Evolutionary conservation across 2,113 vertebrate species (phyloP), one percentile per base, ranked within the genome.

Genomic region (Abramis brama): DNA sequence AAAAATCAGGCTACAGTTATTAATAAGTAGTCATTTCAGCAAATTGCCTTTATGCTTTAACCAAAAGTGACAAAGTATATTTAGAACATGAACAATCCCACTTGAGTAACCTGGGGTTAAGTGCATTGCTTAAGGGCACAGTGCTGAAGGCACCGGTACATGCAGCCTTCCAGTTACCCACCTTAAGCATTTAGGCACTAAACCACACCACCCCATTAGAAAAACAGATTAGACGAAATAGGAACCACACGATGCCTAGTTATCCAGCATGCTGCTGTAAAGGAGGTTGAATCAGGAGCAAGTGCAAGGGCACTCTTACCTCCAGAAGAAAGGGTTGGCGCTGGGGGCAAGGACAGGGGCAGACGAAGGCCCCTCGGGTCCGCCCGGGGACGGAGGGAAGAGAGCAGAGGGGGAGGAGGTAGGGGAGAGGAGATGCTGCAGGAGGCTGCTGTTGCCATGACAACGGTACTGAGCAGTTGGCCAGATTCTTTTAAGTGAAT

Each of bases 361-460:
- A 74, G 96, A 95, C 91, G 92, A 94, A 86, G 92, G 95, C 90
- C 95, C 95, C 43, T 97, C 96, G n/a, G 23, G 94, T 94, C 92
- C 93, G 92, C 76, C 96, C 91, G 66, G 70, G 62, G 57, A 85
- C 12, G 82, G 75, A 50, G 71, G 77, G 77, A 81, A 50, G 15
- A 82, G 85, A 82, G 82, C 64, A 88, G 88, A 82, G 57, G 82
- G 82, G 76, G 95, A 92, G 91, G 95, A 96, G 79, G 95, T 93
- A 92, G 97, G 96, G 90, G 96, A 97, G 87, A 96, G 96, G 91
- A 93, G 92, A 92, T 95, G 96, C 92, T 96, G 97, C 88, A 96
- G 96, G 92, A 95, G 94, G 86, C 97, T 97, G 91, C 97, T 97
- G 91, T 94, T 96, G 96, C 97, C 96, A 93, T 97, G 97, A 94